Percentiles rank a stretch among this genome's conserved stretches.
phyloP scores from a whole-genome alignment of 2,888 invertebrate species.

The Fissipunctia ypsillon region DNA sequence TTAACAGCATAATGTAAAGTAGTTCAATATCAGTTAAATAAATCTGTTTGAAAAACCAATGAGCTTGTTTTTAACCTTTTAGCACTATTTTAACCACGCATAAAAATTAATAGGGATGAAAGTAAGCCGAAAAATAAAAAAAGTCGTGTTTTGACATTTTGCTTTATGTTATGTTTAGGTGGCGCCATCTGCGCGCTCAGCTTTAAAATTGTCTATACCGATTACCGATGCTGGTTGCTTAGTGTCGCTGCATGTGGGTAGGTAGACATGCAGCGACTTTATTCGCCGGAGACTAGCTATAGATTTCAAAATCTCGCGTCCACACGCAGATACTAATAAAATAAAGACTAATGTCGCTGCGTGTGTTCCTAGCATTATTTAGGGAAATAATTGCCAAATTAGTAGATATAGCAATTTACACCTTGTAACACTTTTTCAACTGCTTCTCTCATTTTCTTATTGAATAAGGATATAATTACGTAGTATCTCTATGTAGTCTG shows the following conservation, averaged over 20 bases:
- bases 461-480: too few relatives aligned
- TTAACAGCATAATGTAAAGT: neutral
- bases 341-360: neutral
- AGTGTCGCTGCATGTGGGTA: neutral
- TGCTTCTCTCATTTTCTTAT: conserved; percentile 23
- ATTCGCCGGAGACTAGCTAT: neutral
- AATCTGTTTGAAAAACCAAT: too few relatives aligned
- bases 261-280: neutral
- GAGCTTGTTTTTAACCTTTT: neutral
- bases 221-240: too few relatives aligned
- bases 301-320: neutral
- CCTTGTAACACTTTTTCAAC: conserved; percentile 19
- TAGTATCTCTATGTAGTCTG: too few relatives aligned
- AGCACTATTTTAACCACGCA: neutral
- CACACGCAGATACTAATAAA: neutral
- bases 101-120: neutral
- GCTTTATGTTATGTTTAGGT: neutral
- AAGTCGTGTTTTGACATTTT: too few relatives aligned
- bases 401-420: neutral
- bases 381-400: neutral
- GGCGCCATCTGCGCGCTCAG: neutral
- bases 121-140: too few relatives aligned
- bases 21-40: too few relatives aligned
- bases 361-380: neutral
- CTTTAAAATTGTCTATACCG: too few relatives aligned